Evolutionary conservation across 2,888 invertebrate genomes (phyloP), one percentile per base, ranked within the genome.

Genomic region (Hetaerina titia): DNA sequence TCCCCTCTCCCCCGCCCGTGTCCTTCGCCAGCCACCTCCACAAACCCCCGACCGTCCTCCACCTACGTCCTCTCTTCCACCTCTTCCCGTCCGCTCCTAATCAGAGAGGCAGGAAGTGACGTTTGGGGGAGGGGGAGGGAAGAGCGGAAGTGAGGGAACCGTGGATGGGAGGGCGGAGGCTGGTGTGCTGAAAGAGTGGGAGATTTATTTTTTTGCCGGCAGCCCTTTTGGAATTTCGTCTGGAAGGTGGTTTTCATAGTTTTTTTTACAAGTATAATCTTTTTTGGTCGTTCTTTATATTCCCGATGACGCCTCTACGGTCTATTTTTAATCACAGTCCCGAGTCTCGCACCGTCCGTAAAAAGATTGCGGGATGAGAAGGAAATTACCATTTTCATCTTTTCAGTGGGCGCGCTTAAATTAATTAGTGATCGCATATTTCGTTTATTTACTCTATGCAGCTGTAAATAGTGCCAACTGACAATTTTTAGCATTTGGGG

Each of bases 21-120:
- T 31, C 45, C 17, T 31, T 45, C 45, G 45, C 15, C n/a, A 87
- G 15, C 31, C 15, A 11, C 25, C 19, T 89, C 64, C 22, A 45
- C 45, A 45, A 45, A 6, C 69, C 69, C 87, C 1, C 9, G 45
- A 45, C 87, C 56, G n/a, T 87, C 31, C 31, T 5, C 45, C 87
- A 56, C 56, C 88, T 56, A 2, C 31, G 19, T 22, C 81, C 81
- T 81, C n/a, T n/a, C 69, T 69, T n/a, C 69, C 69, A 69, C 69
- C 69, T 69, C 69, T 19, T 69, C 69, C n/a, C n/a, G 69, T 45
- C 45, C 45, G 45, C 45, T 45, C 69, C 69, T 69, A 69, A 69
- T 69, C 69, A 22, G 69, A n/a, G 69, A 69, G 69, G 69, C 69
- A 69, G 69, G 69, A 69, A 69, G 69, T 69, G 69, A 69, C 69